Evolutionary conservation across 2,888 invertebrate species (phyloP).

Genomic region (Aspidapion aeneum): DNA sequence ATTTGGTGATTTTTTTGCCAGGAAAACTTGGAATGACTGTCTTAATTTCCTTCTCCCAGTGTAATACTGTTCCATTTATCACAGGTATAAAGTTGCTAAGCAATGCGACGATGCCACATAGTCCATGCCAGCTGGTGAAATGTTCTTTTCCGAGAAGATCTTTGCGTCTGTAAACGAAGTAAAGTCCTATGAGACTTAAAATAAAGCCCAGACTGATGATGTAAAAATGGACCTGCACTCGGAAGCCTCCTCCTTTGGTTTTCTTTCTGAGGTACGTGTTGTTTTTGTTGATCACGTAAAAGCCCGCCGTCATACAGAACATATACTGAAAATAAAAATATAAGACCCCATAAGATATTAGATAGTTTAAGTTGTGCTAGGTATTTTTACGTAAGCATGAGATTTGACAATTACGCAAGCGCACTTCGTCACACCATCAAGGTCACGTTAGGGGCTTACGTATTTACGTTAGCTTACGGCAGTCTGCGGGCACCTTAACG

Average conservation of each 20-base stretch:
- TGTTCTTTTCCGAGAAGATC: slow-evolving; percentile 38
- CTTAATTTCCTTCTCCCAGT: slow-evolving; percentile 38
- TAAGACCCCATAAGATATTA: too few species aligned
- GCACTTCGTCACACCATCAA: too few species aligned
- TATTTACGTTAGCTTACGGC: too few species aligned
- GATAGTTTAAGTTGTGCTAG: too few species aligned
- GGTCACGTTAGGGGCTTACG: too few species aligned
- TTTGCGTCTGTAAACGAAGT: slow-evolving; percentile 38
- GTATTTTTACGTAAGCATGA: too few species aligned
- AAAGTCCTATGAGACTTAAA: slow-evolving; percentile 36
- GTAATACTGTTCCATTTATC: slow-evolving; percentile 38
- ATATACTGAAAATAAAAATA: slow-evolving; percentile 41
- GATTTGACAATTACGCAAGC: too few species aligned
- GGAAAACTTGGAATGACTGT: slow-evolving; percentile 23
- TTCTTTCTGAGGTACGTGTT: slow-evolving; percentile 36
- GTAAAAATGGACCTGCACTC: slow-evolving; percentile 41
- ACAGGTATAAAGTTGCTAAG: slow-evolving; percentile 34
- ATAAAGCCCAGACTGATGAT: slow-evolving; percentile 33
- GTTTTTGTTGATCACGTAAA: slow-evolving; percentile 38
- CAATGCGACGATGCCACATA: slow-evolving; percentile 39
- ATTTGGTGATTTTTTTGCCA: slow-evolving; percentile 32
- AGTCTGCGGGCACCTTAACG: too few species aligned
- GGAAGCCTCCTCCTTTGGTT: slow-evolving; percentile 27
- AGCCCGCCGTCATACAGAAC: slow-evolving; percentile 42
- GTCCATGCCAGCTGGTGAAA: slow-evolving; percentile 42